A percentile compares a stretch with the other conserved stretches of the same genome.
Evolutionary conservation across 30 jellyfish, hydroid and myxozoan genomes (phyloP).

Genomic region (Cassiopea xamachana): DNA sequence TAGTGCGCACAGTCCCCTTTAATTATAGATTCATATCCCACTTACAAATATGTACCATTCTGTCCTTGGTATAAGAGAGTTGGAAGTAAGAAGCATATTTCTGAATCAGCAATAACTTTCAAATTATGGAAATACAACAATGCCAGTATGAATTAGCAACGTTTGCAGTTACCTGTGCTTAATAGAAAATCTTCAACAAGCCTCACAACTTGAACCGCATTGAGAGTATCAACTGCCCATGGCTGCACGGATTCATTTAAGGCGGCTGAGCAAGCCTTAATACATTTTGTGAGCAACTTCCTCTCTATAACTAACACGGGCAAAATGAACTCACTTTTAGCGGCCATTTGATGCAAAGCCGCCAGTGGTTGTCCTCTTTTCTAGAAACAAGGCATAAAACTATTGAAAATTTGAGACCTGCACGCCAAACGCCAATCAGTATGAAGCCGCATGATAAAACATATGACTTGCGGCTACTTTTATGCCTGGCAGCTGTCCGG

Average conservation of each 20-base stretch:
- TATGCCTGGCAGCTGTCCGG: too few relatives aligned
- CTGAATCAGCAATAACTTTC: too few relatives aligned
- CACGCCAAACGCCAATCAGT: too few relatives aligned
- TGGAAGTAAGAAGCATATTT: too few relatives aligned
- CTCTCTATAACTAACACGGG: constrained; percentile 88
- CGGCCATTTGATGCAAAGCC: constrained; percentile 87
- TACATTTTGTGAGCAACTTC: constrained; percentile 69
- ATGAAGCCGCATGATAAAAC: too few relatives aligned
- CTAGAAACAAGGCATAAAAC: constrained; percentile 28
- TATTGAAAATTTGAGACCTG: too few relatives aligned
- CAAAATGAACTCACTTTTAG: constrained; percentile 64
- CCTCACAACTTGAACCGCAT: constrained; percentile 85
- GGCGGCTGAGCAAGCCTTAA: constrained; percentile 70
- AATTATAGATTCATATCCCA: too few relatives aligned
- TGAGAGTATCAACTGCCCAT: constrained; percentile 88
- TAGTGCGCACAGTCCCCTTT: too few relatives aligned
- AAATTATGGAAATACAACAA: too few relatives aligned
- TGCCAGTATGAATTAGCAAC: not conserved
- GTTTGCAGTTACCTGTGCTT: constrained; percentile 62
- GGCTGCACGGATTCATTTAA: constrained; percentile 84
- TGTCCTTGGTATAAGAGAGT: too few relatives aligned
- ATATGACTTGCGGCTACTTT: too few relatives aligned
- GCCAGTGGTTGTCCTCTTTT: constrained; percentile 86
- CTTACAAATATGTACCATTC: too few relatives aligned
- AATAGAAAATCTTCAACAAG: constrained; percentile 85